Conservation (phyloP, 1,140 invertebrate species). For the Magallana ariakensis region DNA sequence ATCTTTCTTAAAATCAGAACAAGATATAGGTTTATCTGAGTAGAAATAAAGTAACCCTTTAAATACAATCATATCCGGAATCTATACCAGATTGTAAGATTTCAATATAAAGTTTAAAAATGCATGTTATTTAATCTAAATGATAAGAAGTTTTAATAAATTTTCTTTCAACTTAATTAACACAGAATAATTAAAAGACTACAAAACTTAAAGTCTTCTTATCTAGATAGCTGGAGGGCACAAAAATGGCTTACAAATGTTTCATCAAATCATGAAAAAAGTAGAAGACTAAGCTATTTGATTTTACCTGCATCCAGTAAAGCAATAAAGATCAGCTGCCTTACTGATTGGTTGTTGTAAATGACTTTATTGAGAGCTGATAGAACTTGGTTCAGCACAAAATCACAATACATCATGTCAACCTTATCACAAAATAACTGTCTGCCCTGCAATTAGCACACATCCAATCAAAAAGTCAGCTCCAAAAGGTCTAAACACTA, state of each 20-base stretch:
- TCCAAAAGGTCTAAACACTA: conserved; percentile 27
- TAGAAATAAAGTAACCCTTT: conserved; percentile 12
- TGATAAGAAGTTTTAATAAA: no score
- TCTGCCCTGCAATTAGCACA: conserved; percentile 21
- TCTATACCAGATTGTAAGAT: no score
- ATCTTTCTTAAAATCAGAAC: neutral
- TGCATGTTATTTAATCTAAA: no score
- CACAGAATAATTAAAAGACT: no score
- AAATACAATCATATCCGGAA: neutral
- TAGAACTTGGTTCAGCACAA: conserved; percentile 22
- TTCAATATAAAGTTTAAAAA: no score
- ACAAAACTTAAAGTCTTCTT: no score
- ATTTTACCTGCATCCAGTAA: neutral
- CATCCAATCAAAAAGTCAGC: conserved; percentile 4
- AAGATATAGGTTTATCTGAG: conserved; percentile 9
- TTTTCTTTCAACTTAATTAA: no score
- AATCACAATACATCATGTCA: conserved; percentile 30
- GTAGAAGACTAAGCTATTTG: neutral
- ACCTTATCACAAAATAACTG: conserved; percentile 11
- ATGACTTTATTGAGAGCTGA: conserved; percentile 18
- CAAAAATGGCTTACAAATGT: neutral
- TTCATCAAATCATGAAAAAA: neutral
- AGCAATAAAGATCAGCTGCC: conserved; percentile 16
- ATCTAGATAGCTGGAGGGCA: neutral
- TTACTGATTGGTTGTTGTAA: neutral